A percentile compares a stretch with the other conserved stretches of the same genome.
These are phyloP conservation scores for Pseudoips prasinana DNA, from an alignment of 2,888 invertebrate species.

Conservation along the genomic window DNA sequence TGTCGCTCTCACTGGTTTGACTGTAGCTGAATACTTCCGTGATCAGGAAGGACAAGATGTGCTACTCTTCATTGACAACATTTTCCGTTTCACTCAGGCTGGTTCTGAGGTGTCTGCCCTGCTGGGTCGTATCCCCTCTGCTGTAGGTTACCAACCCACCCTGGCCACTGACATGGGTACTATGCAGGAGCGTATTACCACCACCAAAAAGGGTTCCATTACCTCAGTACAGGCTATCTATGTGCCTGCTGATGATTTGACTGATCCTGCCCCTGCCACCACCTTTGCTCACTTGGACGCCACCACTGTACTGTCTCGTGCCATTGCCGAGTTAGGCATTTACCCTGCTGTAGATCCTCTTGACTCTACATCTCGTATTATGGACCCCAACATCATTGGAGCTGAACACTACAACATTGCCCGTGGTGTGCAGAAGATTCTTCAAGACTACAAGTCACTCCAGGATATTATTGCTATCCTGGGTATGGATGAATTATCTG, in stretches of 20 bases:
- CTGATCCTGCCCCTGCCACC: conserved; percentile 97
- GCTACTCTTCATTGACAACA: conserved; percentile 96
- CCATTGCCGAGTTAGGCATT: conserved; percentile 95
- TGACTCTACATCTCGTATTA: conserved; percentile 95
- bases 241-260: conserved; percentile 97
- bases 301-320: conserved; percentile 95
- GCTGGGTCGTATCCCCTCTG: conserved; percentile 96
- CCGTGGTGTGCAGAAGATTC: conserved; percentile 94
- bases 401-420: conserved; percentile 94
- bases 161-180: conserved; percentile 98
- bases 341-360: conserved; percentile 97
- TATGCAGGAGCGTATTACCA: conserved; percentile 98
- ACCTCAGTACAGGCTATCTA: conserved; percentile 98
- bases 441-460: conserved; percentile 89
- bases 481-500: conserved; percentile 79
- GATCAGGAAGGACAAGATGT: conserved; percentile 97
- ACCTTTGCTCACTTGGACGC: conserved; percentile 98
- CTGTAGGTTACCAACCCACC: conserved; percentile 98
- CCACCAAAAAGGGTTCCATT: conserved; percentile 96
- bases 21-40: conserved; percentile 97
- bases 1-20: conserved; percentile 94
- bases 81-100: conserved; percentile 96
- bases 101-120: conserved; percentile 95
- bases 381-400: conserved; percentile 96
- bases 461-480: conserved; percentile 95